Percentiles rank a stretch among this genome's conserved stretches.
Evolutionary conservation across 2,888 invertebrate species (phyloP).

Genomic region (Xylota segnis): DNA sequence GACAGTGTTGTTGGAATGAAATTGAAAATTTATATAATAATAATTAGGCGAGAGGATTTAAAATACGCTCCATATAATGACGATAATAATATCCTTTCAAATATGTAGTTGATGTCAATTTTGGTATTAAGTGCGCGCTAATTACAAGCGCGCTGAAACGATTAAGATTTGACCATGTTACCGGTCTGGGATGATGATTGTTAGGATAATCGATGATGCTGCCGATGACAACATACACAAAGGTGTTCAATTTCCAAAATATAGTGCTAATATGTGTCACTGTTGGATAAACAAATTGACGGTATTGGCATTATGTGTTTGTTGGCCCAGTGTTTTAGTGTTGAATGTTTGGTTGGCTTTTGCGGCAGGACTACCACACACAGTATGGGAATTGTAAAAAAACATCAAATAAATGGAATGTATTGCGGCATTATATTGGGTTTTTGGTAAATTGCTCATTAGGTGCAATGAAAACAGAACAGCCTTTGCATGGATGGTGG

Average conservation of each 20-base stretch:
- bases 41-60: slow-evolving; percentile 26
- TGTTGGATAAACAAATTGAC: slow-evolving; percentile 1
- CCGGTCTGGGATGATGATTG: neutral
- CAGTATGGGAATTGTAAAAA: too few relatives aligned
- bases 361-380: neutral
- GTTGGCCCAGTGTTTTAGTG: neutral
- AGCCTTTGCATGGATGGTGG: too few relatives aligned
- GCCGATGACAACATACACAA: neutral
- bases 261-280: neutral
- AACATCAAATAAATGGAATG: too few relatives aligned
- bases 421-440: too few relatives aligned
- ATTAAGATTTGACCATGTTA: slow-evolving; percentile 10
- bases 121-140: slow-evolving; percentile 11
- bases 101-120: slow-evolving; percentile 29
- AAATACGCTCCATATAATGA: neutral
- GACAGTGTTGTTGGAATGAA: slow-evolving; percentile 12
- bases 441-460: too few relatives aligned
- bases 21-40: slow-evolving; percentile 62
- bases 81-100: slow-evolving; percentile 21
- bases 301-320: neutral
- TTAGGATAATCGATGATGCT: neutral
- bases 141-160: slow-evolving; percentile 21
- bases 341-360: neutral
- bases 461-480: too few relatives aligned
- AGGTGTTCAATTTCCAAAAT: slow-evolving; percentile 2